Evolutionary conservation across 2,888 invertebrate genomes (phyloP).

Genomic region (Drosophila pullipes): DNA sequence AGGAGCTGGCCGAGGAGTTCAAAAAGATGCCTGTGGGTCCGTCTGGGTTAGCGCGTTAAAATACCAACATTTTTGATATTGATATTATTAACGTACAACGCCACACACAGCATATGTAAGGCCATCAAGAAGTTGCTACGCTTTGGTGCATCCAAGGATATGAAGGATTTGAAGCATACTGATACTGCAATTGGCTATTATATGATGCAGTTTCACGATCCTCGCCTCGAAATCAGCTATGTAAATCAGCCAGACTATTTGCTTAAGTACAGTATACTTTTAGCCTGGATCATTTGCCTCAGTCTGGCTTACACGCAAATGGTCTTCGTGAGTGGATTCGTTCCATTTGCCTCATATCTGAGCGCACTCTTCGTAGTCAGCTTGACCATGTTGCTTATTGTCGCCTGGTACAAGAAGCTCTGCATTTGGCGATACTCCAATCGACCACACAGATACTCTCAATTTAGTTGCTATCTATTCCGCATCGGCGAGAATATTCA

Average conservation of each 20-base stretch:
- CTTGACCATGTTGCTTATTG: slow-evolving; percentile 87
- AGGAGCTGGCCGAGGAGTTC: slow-evolving; percentile 92
- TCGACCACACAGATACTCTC: background rate
- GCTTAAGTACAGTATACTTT: slow-evolving; percentile 92
- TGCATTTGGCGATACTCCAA: slow-evolving; percentile 88
- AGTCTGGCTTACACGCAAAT: slow-evolving; percentile 87
- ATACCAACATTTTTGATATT: background rate
- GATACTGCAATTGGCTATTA: slow-evolving; percentile 74
- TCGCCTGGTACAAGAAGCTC: slow-evolving; percentile 91
- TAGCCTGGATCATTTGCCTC: slow-evolving; percentile 87
- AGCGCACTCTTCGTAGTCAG: background rate
- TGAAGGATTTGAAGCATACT: too few species aligned
- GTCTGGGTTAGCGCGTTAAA: slow-evolving; percentile 87
- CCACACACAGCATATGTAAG: background rate
- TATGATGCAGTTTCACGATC: slow-evolving; percentile 88
- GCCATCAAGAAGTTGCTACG: background rate
- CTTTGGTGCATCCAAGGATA: background rate
- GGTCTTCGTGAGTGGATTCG: background rate
- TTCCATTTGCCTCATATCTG: rapidly evolving
- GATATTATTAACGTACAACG: background rate
- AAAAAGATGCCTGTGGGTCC: slow-evolving; percentile 93
- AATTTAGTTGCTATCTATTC: slow-evolving; percentile 43
- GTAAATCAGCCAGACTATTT: slow-evolving; percentile 92
- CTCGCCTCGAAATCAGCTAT: slow-evolving; percentile 89
- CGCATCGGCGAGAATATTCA: slow-evolving; percentile 87